Percentiles rank a stretch among this genome's conserved stretches.
Evolutionary conservation across 2,888 invertebrate species (phyloP).

Genomic region (Drosophila hamatofila): DNA sequence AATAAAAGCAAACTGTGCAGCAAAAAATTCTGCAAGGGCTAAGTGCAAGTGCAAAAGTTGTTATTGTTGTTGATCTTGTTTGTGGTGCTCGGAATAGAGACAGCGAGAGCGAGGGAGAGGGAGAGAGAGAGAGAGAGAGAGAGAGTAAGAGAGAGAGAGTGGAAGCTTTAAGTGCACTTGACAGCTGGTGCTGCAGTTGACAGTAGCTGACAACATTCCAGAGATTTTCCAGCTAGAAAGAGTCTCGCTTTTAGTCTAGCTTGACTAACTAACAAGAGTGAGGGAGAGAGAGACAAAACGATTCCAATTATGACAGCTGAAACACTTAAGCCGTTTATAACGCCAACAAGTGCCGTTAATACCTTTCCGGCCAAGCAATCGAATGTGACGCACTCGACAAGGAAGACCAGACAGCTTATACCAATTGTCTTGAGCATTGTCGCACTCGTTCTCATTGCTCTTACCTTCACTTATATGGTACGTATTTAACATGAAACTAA

Average conservation of each 20-base stretch:
- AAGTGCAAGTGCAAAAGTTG: conserved; percentile 43
- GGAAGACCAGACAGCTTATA: conserved; percentile 65
- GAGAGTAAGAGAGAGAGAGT: conserved; percentile 1
- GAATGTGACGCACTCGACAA: conserved; percentile 54
- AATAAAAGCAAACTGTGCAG: conserved; percentile 29
- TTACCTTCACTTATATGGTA: conserved; percentile 81
- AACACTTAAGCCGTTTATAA: conserved; percentile 85
- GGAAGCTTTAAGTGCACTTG: conserved; percentile 35
- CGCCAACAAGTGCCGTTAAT: conserved; percentile 78
- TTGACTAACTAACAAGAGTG: conserved; percentile 33
- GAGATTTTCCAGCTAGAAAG: conserved; percentile 14
- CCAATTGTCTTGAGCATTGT: conserved; percentile 76
- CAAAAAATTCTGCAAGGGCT: conserved; percentile 41
- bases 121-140: neutral
- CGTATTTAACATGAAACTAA: conserved; percentile 45
- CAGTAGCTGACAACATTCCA: conserved; percentile 22
- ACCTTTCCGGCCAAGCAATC: conserved; percentile 77
- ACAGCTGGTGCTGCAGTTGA: conserved; percentile 35
- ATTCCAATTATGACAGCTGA: conserved; percentile 83
- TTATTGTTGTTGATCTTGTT: conserved; percentile 49
- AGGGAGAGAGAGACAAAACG: neutral
- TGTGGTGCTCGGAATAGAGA: neutral
- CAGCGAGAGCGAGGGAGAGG: neutral
- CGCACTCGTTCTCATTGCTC: conserved; percentile 67
- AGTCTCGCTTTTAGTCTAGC: conserved; percentile 8